phyloP scores from a whole-genome alignment of 2,113 vertebrate species.

The Phyllopteryx taeniolatus region DNA sequence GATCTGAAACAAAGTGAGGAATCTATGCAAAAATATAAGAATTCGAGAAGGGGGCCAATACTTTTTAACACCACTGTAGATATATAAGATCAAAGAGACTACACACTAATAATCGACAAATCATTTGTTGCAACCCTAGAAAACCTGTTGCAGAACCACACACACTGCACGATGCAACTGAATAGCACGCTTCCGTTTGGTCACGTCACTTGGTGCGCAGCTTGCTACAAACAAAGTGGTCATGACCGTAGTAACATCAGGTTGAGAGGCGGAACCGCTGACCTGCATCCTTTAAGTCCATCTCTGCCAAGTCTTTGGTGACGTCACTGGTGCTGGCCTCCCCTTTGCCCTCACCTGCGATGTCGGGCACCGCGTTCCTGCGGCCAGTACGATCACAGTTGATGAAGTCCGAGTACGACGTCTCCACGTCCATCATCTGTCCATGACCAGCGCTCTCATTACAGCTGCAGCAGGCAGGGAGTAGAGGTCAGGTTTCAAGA shows the following conservation, averaged over 20 bases:
- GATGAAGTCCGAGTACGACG: conserved; percentile 93
- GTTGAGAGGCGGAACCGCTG: conserved; percentile 11
- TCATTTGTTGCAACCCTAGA: too few species aligned
- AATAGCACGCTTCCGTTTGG: neutral
- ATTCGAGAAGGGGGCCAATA: too few species aligned
- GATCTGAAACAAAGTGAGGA: too few species aligned
- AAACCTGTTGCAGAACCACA: too few species aligned
- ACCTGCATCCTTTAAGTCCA: conserved; percentile 76
- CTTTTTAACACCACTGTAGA: too few species aligned
- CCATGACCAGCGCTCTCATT: conserved; percentile 77
- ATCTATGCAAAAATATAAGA: too few species aligned
- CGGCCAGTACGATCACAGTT: conserved; percentile 91
- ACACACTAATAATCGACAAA: too few species aligned
- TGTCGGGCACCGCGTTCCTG: conserved; percentile 93
- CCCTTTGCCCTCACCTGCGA: conserved; percentile 72
- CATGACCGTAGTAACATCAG: neutral
- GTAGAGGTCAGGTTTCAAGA: neutral
- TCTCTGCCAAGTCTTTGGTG: conserved; percentile 80
- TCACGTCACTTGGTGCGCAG: neutral
- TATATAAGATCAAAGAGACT: too few species aligned
- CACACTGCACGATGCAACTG: too few species aligned
- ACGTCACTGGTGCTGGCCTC: conserved; percentile 81
- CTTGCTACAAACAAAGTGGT: too few species aligned
- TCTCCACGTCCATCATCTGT: conserved; percentile 93
- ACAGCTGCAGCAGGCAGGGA: conserved; percentile 57